These are phyloP conservation scores for Arenaria interpres DNA, from an alignment of 2,113 vertebrate species.

Conservation along the genomic window DNA sequence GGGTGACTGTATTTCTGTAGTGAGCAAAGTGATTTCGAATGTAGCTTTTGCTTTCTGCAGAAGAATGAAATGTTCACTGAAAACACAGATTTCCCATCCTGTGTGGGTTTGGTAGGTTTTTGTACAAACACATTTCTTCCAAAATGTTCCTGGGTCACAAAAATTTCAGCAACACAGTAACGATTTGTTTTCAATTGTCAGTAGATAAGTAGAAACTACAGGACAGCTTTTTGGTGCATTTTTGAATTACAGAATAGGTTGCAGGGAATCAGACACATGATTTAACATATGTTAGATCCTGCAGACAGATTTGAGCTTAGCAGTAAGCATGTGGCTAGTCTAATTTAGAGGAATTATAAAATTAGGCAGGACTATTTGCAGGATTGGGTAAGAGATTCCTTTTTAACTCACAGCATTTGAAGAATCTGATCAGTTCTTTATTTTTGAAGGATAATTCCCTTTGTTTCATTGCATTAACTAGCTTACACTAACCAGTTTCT, in stretches of 20 bases:
- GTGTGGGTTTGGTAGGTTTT: background rate
- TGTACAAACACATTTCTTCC: background rate
- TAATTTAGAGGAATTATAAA: conserved; percentile 67
- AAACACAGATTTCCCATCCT: background rate
- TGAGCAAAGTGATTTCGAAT: conserved; percentile 15
- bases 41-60: background rate
- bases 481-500: background rate
- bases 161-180: background rate
- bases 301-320: conserved; percentile 61
- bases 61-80: background rate
- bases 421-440: background rate
- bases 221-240: background rate
- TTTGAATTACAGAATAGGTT: conserved; percentile 30
- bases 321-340: conserved; percentile 61
- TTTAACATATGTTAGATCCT: conserved; percentile 57
- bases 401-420: conserved; percentile 16
- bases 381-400: background rate
- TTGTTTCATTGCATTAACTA: background rate
- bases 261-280: conserved; percentile 38
- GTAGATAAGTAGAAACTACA: background rate
- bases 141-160: background rate
- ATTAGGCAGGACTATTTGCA: conserved; percentile 49
- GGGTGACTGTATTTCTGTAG: conserved; percentile 31
- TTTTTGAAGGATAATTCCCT: conserved; percentile 6
- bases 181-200: background rate